Conservation (phyloP, 2,797 vertebrate genomes). For the Phoebastria nigripes region DNA sequence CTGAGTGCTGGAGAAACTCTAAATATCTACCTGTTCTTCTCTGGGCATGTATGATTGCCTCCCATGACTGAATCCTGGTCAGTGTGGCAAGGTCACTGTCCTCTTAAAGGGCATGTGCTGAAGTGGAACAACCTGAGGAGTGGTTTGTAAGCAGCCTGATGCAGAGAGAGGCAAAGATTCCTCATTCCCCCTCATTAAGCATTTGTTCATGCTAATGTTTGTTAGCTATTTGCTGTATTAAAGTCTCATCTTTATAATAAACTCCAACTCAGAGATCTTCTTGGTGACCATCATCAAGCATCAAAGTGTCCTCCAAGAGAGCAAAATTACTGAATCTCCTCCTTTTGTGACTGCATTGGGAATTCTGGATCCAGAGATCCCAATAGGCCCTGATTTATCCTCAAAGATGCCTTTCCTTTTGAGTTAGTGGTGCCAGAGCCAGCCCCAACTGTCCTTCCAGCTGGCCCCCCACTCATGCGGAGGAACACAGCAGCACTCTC, state of each 20-base stretch:
- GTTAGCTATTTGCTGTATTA: neutral
- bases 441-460: neutral
- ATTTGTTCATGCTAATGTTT: neutral
- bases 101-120: neutral
- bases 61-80: neutral
- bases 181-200: neutral
- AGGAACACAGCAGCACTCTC: neutral
- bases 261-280: neutral
- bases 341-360: neutral
- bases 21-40: neutral
- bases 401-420: neutral
- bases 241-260: neutral
- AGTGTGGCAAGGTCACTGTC: neutral
- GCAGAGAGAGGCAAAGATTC: neutral
- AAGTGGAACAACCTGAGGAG: neutral
- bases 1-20: neutral
- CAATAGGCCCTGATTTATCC: neutral
- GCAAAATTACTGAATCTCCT: neutral
- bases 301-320: neutral
- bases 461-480: fast-evolving
- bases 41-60: neutral
- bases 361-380: neutral
- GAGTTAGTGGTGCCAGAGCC: neutral
- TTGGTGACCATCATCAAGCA: neutral
- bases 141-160: neutral